These are phyloP conservation scores for Hestina assimilis DNA, from an alignment of 1,140 invertebrate genomes.

Conservation along the genomic window DNA sequence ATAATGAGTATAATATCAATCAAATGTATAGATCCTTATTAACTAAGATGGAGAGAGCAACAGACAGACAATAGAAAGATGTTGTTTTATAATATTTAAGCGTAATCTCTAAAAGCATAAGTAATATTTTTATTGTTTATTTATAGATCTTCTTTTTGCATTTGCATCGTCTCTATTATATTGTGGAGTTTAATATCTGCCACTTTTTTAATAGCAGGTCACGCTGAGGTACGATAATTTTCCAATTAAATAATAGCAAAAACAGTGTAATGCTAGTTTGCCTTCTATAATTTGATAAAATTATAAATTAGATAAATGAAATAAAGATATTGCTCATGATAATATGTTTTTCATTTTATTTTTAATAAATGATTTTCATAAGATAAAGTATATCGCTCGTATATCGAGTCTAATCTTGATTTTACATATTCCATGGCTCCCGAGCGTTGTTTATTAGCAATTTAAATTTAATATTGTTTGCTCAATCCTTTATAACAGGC, in stretches of 20 bases:
- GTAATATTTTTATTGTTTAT: background rate
- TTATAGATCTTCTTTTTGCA: slow-evolving; percentile 69
- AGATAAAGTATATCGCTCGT: background rate
- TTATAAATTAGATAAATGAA: background rate
- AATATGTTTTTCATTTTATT: background rate
- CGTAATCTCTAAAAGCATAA: background rate
- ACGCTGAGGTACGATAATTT: slow-evolving; percentile 62
- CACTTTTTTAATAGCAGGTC: slow-evolving; percentile 74
- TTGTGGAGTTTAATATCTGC: slow-evolving; percentile 72
- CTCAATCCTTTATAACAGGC: background rate
- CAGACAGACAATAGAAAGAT: too few species aligned
- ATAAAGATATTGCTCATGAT: background rate
- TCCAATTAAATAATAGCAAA: too few species aligned
- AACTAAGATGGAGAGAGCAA: too few species aligned
- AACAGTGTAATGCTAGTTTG: too few species aligned
- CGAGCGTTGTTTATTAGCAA: background rate
- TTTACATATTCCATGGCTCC: background rate
- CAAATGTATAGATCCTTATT: too few species aligned
- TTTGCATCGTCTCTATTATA: slow-evolving; percentile 68
- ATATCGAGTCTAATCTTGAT: background rate
- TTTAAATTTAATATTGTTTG: background rate
- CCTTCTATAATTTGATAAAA: too few species aligned
- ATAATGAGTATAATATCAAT: too few species aligned
- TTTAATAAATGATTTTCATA: too few species aligned
- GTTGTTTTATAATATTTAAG: too few species aligned